phyloP scores from a whole-genome alignment of 2,113 vertebrate genomes.

The Bos taurus region ARS-UCD2.0 NC_037338.1:62419001-62419500 shows the following conservation, averaged over 20 bases:
- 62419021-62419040: neutral
- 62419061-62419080: neutral
- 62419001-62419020: neutral
- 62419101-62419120: neutral
- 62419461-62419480: constrained; percentile 95
- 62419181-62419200: neutral
- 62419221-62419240: constrained; percentile 16
- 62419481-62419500: constrained; percentile 85
- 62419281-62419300: constrained; percentile 93
- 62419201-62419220: constrained; percentile 21
- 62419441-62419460: constrained; percentile 96
- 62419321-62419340: constrained; percentile 94
- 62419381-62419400: constrained; percentile 96
- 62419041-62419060: neutral
- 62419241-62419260: neutral
- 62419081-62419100: neutral
- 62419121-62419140: neutral
- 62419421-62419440: constrained; percentile 99
- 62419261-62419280: constrained; percentile 92
- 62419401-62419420: constrained; percentile 97
- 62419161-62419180: neutral
- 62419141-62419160: neutral
- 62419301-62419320: constrained; percentile 94
- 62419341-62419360: constrained; percentile 96
- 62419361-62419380: constrained; percentile 99